A percentile compares a stretch with the other conserved stretches of the same genome.
Evolutionary conservation across 37 sponge, comb jelly and placozoan genomes (phyloP).

Genomic region (Halisarca cf. caerulea): DNA sequence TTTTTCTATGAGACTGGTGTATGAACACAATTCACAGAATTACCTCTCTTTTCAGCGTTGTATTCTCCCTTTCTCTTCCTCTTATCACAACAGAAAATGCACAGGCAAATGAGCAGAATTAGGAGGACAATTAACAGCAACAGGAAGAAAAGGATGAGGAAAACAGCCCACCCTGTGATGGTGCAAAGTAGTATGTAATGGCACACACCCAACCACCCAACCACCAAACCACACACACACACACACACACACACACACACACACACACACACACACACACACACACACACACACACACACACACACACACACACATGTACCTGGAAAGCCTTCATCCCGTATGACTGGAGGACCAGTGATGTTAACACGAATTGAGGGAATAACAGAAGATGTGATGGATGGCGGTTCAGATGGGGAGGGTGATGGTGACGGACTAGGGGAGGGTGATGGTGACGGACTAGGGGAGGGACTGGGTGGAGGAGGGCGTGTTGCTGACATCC

Average conservation of each 20-base stretch:
- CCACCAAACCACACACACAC: constrained; percentile 1
- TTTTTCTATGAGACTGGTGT: too few species aligned
- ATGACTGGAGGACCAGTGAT: too few species aligned
- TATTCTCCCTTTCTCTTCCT: not conserved
- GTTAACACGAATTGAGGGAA: too few species aligned
- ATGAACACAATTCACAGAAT: too few species aligned
- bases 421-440: too few species aligned
- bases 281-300: not conserved
- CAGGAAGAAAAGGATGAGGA: constrained; percentile 15
- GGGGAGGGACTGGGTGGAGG: too few species aligned
- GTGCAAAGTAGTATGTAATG: not conserved
- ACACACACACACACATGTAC: constrained; percentile 15
- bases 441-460: too few species aligned
- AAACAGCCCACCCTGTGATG: not conserved
- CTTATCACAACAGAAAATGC: not conserved
- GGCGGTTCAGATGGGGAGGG: too few species aligned
- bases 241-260: constrained; percentile 25
- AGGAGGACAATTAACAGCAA: not conserved
- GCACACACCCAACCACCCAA: not conserved
- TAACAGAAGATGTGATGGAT: too few species aligned
- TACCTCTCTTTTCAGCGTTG: constrained; percentile 15
- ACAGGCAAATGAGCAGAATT: not conserved
- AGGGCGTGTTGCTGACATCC: not conserved
- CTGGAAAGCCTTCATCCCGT: not conserved
- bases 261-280: not conserved